phyloP scores from a whole-genome alignment of 2,888 invertebrate species.

The Dynastes grantii region DNA sequence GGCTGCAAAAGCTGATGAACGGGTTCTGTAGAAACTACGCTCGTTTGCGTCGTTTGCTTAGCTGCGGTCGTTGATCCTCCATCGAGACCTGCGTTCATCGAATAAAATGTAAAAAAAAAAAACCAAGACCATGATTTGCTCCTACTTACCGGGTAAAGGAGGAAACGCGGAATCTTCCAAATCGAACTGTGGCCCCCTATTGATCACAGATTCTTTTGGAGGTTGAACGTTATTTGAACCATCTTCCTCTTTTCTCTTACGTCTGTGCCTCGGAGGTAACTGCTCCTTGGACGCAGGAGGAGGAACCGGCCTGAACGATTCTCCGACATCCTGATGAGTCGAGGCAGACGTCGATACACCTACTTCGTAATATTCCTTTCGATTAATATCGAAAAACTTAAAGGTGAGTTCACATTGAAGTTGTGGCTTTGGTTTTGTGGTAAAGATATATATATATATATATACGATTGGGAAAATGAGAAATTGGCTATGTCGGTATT shows the following conservation, averaged over 20 bases:
- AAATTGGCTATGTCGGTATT: no score
- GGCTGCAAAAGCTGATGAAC: slow-evolving; percentile 56
- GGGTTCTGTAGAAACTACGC: slow-evolving; percentile 62
- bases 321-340: slow-evolving; percentile 46
- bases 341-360: slow-evolving; percentile 30
- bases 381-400: background rate
- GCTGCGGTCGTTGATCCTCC: slow-evolving; percentile 50
- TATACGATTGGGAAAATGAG: no score
- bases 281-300: slow-evolving; percentile 66
- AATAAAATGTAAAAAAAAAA: background rate
- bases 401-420: background rate
- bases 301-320: slow-evolving; percentile 51
- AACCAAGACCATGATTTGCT: background rate
- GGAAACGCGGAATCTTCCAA: slow-evolving; percentile 86
- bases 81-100: slow-evolving; percentile 41
- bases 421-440: background rate
- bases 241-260: slow-evolving; percentile 69
- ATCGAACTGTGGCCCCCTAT: slow-evolving; percentile 80
- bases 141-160: slow-evolving; percentile 79
- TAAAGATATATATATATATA: no score
- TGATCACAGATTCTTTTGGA: slow-evolving; percentile 53
- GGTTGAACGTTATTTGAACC: slow-evolving; percentile 52
- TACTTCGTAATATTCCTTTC: background rate
- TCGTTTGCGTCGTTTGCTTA: slow-evolving; percentile 61
- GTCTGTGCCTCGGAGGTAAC: slow-evolving; percentile 69